Conservation (phyloP, 2,888 invertebrate species). For the Philonicus albiceps region DNA sequence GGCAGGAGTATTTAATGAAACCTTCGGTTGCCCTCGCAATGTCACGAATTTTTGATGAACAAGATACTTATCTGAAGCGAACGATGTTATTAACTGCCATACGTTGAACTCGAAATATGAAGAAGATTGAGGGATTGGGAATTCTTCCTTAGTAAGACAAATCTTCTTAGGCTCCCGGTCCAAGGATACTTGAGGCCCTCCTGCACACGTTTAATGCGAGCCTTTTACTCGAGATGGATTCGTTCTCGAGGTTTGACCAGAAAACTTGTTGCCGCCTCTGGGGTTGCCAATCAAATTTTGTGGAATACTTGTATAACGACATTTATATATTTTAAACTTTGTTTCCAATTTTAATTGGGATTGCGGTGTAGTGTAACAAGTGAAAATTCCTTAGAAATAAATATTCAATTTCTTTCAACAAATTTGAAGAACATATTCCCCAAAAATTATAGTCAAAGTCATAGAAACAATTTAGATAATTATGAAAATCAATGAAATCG, state of each 20-base stretch:
- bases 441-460: too few relatives aligned
- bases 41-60: background rate
- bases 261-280: background rate
- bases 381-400: too few relatives aligned
- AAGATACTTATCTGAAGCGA: background rate
- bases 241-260: background rate
- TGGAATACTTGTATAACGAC: background rate
- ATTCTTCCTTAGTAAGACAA: background rate
- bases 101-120: background rate
- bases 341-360: too few relatives aligned
- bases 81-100: background rate
- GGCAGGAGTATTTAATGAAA: background rate
- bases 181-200: background rate
- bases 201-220: background rate
- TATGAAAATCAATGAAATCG: too few relatives aligned
- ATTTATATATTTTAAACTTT: background rate
- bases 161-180: background rate
- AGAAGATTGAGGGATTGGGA: background rate
- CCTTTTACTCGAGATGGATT: background rate
- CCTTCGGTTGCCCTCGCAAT: background rate
- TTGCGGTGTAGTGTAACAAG: too few relatives aligned
- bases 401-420: too few relatives aligned
- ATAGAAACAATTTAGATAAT: too few relatives aligned
- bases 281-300: background rate
- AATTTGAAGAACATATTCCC: too few relatives aligned